phyloP scores from a whole-genome alignment of 2,797 vertebrate species.

The Falco columbarius region DNA sequence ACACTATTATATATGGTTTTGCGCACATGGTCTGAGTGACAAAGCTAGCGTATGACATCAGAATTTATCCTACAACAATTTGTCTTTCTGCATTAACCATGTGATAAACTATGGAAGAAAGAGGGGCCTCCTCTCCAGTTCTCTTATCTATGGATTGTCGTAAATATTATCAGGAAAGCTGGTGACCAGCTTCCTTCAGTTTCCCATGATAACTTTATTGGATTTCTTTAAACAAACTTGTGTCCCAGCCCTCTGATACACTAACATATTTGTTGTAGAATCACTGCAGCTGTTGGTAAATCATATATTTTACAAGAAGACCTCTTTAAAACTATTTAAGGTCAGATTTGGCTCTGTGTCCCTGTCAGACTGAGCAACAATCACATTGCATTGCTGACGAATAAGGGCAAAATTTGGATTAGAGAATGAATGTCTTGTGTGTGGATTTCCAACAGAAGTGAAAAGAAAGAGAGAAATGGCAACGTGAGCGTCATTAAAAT shows the following conservation, averaged over 20 bases:
- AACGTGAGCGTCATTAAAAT: neutral
- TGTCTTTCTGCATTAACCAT: neutral
- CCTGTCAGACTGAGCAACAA: neutral
- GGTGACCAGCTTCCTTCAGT: neutral
- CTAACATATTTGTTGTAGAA: neutral
- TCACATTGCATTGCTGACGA: neutral
- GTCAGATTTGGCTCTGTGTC: neutral
- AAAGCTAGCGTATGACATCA: neutral
- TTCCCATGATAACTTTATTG: neutral
- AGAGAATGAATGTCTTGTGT: neutral
- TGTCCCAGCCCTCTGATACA: neutral
- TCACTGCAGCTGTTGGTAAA: constrained; percentile 17
- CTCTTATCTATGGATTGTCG: neutral
- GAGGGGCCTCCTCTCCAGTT: neutral
- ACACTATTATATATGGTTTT: neutral
- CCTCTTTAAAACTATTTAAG: neutral
- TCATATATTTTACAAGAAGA: neutral
- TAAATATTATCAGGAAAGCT: constrained; percentile 2
- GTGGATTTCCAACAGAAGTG: neutral
- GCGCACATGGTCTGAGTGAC: neutral
- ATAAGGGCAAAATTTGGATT: accelerated
- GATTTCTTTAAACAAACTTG: constrained; percentile 31
- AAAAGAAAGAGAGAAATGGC: neutral
- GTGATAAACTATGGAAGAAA: neutral
- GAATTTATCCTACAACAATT: neutral